Conservation (phyloP, 2,888 invertebrate species). For the Gandaritis pyraliata region DNA sequence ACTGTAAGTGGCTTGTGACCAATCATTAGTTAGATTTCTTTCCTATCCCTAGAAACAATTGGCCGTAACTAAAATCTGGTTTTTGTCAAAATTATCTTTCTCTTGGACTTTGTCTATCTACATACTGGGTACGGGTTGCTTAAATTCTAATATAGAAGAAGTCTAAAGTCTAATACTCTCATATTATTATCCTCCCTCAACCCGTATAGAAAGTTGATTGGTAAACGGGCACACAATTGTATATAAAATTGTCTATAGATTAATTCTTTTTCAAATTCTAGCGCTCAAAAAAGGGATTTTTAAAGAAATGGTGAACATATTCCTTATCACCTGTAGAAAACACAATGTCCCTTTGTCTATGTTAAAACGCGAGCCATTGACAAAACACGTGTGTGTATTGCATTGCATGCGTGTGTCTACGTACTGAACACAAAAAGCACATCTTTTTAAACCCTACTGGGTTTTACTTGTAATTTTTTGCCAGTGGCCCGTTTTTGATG, state of each 20-base stretch:
- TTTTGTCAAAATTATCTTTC: constrained; percentile 25
- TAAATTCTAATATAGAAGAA: not conserved
- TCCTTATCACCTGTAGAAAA: constrained; percentile 70
- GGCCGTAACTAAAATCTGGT: constrained; percentile 11
- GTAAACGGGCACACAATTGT: constrained; percentile 16
- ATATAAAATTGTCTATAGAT: constrained; percentile 28
- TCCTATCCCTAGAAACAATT: constrained; percentile 17
- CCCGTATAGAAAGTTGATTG: constrained; percentile 3
- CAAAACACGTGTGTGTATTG: constrained; percentile 37
- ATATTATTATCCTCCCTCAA: not conserved
- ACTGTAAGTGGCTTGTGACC: constrained; percentile 15
- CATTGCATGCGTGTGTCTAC: constrained; percentile 11
- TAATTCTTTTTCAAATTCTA: constrained; percentile 74
- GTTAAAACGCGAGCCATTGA: constrained; percentile 61
- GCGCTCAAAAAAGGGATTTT: constrained; percentile 79
- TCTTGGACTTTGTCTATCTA: not conserved
- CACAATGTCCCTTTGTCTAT: constrained; percentile 57
- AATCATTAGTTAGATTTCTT: constrained; percentile 12
- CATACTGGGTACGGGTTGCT: constrained; percentile 14
- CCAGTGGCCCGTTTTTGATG: constrained; percentile 61
- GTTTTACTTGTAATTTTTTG: constrained; percentile 23
- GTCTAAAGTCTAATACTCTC: not conserved
- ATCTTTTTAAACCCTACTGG: not conserved
- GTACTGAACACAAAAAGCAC: constrained; percentile 10
- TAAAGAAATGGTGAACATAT: constrained; percentile 78